Percentiles rank a stretch among this genome's conserved stretches.
Evolutionary conservation across 2,888 invertebrate genomes (phyloP).

Genomic region (Graphium colonna): DNA sequence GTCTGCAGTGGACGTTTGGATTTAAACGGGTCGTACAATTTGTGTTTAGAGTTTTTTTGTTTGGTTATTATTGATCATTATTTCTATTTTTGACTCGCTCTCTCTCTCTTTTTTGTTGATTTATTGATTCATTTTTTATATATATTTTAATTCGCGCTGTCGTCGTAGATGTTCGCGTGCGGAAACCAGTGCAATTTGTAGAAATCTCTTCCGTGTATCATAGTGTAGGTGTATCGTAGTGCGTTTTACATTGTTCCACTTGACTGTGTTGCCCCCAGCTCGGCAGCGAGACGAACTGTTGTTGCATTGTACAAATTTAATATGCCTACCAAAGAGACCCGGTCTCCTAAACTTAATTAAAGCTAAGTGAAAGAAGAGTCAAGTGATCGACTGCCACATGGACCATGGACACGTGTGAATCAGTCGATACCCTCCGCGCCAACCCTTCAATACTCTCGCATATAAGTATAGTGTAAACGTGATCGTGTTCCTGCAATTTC

Average conservation of each 20-base stretch:
- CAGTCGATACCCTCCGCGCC: conserved; percentile 67
- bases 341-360: conserved; percentile 77
- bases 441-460: conserved; percentile 76
- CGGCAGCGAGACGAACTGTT: conserved; percentile 63
- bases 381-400: conserved; percentile 63
- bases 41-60: conserved; percentile 73
- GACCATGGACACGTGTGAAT: conserved; percentile 61
- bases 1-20: conserved; percentile 66
- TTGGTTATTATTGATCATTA: conserved; percentile 49
- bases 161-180: conserved; percentile 74
- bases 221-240: conserved; percentile 76
- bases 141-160: conserved; percentile 73
- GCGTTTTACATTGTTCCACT: conserved; percentile 63
- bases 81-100: conserved; percentile 30
- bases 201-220: conserved; percentile 78
- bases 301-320: conserved; percentile 78
- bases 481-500: conserved; percentile 79
- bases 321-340: conserved; percentile 81
- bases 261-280: conserved; percentile 47
- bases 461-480: conserved; percentile 76
- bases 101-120: conserved; percentile 61
- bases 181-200: conserved; percentile 80
- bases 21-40: conserved; percentile 79
- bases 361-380: conserved; percentile 75
- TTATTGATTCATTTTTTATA: conserved; percentile 62